Base-by-base conservation (phyloP, 2,113 vertebrate genomes). In the Motacilla alba region DNA sequence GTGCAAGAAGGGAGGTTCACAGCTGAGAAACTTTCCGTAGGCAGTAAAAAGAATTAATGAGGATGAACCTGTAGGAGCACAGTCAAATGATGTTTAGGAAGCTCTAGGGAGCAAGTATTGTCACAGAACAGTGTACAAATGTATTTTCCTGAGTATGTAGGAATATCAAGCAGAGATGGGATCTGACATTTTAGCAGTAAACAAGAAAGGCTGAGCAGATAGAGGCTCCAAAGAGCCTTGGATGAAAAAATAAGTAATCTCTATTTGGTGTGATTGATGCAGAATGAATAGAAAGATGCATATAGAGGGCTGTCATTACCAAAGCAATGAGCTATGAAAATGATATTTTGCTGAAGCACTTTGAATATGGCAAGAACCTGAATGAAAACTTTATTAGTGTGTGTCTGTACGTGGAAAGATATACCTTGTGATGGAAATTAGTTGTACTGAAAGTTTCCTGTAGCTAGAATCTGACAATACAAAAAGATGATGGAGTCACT, bases 311-410 rank as follows among this genome's bases (percentile, higher is more conserved):
- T 85, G 41, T 73, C 67, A 95, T 95, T 94, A 92, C 67, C 68
- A 83, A 87, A 92, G 52, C 64, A 84, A 67, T 72, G 92, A 90
- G 84, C 73, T 90, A 77, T 63, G 76, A 93, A 94, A 94, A 90
- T 76, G 24, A 52, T 84, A 73, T 92, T 94, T 89, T 88, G 55
- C 60, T 63, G 56, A 67, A 89, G 52, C 7, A 68, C 9, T 78
- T 94, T 60, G 49, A 89, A 70, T 92, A 72, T 44, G 30, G 68
- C 10, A 7, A 90, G 64, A 91, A 90, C 27, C 30, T 75, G 83
- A 89, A 84, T 70, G 47, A 78, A 90, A 95, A 30, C 22, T 75
- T 94, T 75, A 64, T 83, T 82, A 83, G 18, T 23, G 39, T 31
- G 35, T 75, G 74, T 33, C 74, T 91, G 18, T 53, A 80, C 18